Evolutionary conservation across 2,797 vertebrate species (phyloP).

Genomic region (Hafferia zeledoni): DNA sequence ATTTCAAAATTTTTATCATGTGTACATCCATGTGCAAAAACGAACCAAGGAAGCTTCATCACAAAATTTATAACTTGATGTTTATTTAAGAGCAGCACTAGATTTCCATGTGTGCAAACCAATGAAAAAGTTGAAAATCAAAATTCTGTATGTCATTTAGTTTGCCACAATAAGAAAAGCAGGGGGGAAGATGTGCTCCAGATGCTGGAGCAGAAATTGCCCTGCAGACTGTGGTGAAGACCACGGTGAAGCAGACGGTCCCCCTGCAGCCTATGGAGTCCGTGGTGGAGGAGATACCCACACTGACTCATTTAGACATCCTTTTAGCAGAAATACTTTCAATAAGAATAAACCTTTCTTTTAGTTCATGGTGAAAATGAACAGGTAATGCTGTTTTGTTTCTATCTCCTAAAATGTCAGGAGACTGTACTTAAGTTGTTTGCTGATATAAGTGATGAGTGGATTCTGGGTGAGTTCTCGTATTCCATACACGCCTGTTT

Average conservation of each 20-base stretch:
- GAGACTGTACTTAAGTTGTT: neutral
- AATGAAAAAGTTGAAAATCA: neutral
- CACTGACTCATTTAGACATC: neutral
- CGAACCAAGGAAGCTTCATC: neutral
- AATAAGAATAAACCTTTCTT: neutral
- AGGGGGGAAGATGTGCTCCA: neutral
- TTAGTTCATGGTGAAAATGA: neutral
- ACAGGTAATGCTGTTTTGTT: neutral
- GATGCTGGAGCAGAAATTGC: neutral
- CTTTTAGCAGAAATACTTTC: neutral
- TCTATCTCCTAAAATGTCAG: neutral
- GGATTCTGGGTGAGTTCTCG: neutral
- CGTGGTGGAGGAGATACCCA: neutral
- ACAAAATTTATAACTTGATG: neutral
- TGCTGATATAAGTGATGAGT: neutral
- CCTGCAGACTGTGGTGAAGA: neutral
- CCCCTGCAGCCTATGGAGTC: neutral
- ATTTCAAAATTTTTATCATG: neutral
- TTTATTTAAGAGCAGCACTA: neutral
- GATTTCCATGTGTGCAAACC: neutral
- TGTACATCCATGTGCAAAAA: neutral
- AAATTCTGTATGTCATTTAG: neutral
- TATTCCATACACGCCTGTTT: neutral
- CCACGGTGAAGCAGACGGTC: neutral
- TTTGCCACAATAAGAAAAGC: neutral